Evolutionary conservation across 2,113 vertebrate genomes (phyloP), one percentile per base, ranked within the genome.

Genomic region (Microcebus griseorufus): DNA sequence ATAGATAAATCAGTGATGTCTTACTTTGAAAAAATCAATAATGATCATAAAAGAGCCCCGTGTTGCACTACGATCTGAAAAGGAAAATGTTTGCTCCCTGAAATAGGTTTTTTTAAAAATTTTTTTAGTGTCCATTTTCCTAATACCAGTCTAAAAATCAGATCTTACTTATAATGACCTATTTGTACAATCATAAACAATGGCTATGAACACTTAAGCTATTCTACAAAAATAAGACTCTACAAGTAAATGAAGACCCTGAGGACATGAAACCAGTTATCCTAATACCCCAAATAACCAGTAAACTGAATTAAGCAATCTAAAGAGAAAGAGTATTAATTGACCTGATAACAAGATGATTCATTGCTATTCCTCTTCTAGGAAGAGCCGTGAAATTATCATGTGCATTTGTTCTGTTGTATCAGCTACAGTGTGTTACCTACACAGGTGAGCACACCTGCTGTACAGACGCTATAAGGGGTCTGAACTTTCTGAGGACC

Each of bases 21-120:
- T 90, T 79, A 88, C 58, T 48, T 79, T 72, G 72, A 60, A 48
- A 93, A 94, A 75, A 64, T 90, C 62, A 94, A 48, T 88, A 93
- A 9, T 67, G 37, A 86, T 88, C 72, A 91, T 51, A 93, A 96
- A 88, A 82, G 39, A 88, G 53, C 14, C 64, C 58, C 64, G 73
- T 83, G 37, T 0, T 78, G 34, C 0, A 39, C 60, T 72, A 10
- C 22, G 9, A 75, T 88, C 45, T 91, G 29, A 17, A 60, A 58
- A 76, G 60, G 29, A 67, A 91, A 84, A 82, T 1, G 6, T 1
- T 23, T 32, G 23, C 0, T 76, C 48, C 37, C 29, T 14, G 67
- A 87, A 76, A 87, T 6, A 65, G 23, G 6, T 17, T 37, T n/a
- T 64, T 88, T 20, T 42, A 42, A 42, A 42, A 32, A n/a, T 22